These are phyloP conservation scores for Thereuonema tuberculata DNA, from an alignment of 1,140 invertebrate species.

Conservation along the genomic window DNA sequence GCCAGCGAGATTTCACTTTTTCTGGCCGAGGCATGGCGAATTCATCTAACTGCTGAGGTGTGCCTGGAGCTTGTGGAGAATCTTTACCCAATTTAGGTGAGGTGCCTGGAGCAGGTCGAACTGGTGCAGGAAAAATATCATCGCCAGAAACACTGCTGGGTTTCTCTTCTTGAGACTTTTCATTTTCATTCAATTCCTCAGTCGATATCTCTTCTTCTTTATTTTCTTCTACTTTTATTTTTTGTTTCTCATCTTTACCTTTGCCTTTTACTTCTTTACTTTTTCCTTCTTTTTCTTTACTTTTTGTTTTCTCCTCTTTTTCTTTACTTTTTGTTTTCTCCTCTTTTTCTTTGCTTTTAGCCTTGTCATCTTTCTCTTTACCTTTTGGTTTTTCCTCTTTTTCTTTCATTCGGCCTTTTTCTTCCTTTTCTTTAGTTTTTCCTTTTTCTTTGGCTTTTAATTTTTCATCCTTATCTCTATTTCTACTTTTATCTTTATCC, in stretches of 20 bases:
- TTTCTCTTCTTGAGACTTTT: background rate
- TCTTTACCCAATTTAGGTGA: background rate
- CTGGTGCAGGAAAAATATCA: background rate
- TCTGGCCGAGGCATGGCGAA: conserved; percentile 42
- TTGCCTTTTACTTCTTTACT: background rate
- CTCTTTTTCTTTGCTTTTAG: background rate
- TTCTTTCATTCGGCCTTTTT: background rate
- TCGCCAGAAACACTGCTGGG: too few relatives aligned
- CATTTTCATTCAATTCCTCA: too few relatives aligned
- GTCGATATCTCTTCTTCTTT: background rate
- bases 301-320: background rate
- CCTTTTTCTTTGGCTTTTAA: too few relatives aligned
- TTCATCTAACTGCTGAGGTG: conserved; percentile 6
- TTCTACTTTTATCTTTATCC: background rate
- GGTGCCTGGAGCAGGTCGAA: background rate
- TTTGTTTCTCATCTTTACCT: background rate
- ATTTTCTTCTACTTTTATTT: background rate
- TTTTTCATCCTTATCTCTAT: too few relatives aligned
- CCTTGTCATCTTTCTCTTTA: background rate
- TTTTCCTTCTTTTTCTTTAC: background rate
- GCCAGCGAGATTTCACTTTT: conserved; percentile 74
- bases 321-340: background rate
- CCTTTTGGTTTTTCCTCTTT: too few relatives aligned
- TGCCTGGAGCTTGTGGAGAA: background rate
- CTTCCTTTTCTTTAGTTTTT: too few relatives aligned